Conservation (phyloP, 2,888 invertebrate species). For the Xanthia togata region DNA sequence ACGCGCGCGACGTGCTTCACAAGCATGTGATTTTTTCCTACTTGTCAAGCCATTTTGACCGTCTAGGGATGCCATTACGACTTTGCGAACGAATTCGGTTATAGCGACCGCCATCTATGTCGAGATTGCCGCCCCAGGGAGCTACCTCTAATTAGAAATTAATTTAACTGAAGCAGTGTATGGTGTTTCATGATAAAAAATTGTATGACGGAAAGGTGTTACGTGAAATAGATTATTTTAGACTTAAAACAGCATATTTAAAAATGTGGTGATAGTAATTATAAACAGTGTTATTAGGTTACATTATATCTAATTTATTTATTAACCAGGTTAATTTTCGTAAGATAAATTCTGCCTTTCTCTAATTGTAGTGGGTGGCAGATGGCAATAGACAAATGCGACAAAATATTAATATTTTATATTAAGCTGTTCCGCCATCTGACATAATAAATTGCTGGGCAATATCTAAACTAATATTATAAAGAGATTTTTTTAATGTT, state of each 20-base stretch:
- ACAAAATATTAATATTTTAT: neutral
- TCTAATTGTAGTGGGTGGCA: neutral
- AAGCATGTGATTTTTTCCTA: no score
- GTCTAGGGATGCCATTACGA: no score
- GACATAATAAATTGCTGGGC: neutral
- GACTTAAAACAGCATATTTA: neutral
- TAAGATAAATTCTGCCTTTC: neutral
- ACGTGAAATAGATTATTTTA: neutral
- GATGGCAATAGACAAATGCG: neutral
- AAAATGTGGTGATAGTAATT: neutral
- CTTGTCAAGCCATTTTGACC: no score
- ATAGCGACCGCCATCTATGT: no score
- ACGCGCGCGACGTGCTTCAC: no score
- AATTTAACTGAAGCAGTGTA: constrained; percentile 30
- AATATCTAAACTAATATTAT: neutral
- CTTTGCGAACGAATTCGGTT: no score
- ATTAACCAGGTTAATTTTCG: neutral
- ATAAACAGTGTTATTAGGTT: neutral
- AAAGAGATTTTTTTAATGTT: no score
- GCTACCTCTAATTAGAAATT: constrained; percentile 50
- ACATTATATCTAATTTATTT: neutral
- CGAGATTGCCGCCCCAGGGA: no score
- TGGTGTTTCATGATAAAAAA: neutral
- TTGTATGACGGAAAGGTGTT: neutral
- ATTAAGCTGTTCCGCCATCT: neutral